phyloP scores from a whole-genome alignment of 2,113 vertebrate species.

The Passerina amoena region DNA sequence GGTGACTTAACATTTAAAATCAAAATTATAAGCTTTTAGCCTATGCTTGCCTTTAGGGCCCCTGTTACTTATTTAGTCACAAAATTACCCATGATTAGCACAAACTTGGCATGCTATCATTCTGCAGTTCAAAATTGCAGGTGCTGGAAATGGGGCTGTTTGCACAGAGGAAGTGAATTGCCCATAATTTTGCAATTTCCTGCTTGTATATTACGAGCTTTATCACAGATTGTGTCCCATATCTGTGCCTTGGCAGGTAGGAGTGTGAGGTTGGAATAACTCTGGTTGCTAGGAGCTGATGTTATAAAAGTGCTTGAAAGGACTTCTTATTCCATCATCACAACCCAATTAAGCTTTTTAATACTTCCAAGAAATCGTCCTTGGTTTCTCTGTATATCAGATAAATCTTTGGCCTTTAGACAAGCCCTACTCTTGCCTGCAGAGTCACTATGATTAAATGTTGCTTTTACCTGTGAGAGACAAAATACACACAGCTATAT shows the following conservation, averaged over 20 bases:
- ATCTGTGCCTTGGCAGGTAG: constrained; percentile 1
- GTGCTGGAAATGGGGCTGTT: not conserved
- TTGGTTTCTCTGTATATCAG: not conserved
- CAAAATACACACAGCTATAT: accelerated
- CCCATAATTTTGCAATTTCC: constrained; percentile 30
- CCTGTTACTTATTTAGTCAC: not conserved
- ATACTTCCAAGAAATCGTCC: not conserved
- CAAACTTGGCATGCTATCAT: not conserved
- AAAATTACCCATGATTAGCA: not conserved
- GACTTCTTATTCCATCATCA: not conserved
- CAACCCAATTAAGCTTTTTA: not conserved
- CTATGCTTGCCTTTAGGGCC: not conserved
- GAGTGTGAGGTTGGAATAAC: not conserved
- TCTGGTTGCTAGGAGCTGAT: constrained; percentile 35
- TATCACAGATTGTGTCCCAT: not conserved
- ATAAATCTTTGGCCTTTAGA: not conserved
- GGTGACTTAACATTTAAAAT: not conserved
- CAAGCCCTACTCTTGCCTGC: not conserved
- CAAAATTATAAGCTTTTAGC: not conserved
- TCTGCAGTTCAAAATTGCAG: not conserved
- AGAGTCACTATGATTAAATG: not conserved
- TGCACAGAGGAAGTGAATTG: constrained; percentile 32
- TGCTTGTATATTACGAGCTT: not conserved
- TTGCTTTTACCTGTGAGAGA: not conserved
- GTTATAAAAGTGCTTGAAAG: not conserved